Evolutionary conservation across 1,140 invertebrate species (phyloP).

Genomic region (Samia ricini): DNA sequence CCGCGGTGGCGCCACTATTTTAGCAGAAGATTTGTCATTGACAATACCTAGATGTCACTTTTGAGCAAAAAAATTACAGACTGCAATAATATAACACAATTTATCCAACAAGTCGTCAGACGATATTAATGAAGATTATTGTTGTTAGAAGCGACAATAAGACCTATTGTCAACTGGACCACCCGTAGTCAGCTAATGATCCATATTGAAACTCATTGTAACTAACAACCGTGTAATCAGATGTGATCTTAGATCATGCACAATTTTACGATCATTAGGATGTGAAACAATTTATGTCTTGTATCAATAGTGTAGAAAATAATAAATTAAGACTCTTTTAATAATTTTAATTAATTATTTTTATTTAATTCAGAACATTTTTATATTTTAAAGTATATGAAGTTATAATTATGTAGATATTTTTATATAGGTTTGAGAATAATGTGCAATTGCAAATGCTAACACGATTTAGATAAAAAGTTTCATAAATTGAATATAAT

Average conservation of each 20-base stretch:
- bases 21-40: not conserved
- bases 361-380: no score
- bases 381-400: no score
- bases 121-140: not conserved
- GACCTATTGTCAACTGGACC: conserved; percentile 21
- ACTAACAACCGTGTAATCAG: conserved; percentile 34
- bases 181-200: conserved; percentile 27
- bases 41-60: not conserved
- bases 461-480: no score
- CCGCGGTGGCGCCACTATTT: conserved; percentile 1
- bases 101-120: not conserved
- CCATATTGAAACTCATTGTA: conserved; percentile 25
- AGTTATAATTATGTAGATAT: no score
- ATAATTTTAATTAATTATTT: no score
- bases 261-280: conserved; percentile 18
- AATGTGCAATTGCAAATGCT: no score
- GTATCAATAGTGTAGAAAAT: not conserved
- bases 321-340: no score
- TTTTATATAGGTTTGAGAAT: no score
- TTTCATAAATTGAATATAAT: no score
- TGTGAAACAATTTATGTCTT: conserved; percentile 10
- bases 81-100: no score
- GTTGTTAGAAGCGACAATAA: not conserved
- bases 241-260: conserved; percentile 28
- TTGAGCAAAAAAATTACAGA: not conserved